Base-by-base conservation (phyloP, 2,113 vertebrate species). In the Ivindomyrus marchei region DNA sequence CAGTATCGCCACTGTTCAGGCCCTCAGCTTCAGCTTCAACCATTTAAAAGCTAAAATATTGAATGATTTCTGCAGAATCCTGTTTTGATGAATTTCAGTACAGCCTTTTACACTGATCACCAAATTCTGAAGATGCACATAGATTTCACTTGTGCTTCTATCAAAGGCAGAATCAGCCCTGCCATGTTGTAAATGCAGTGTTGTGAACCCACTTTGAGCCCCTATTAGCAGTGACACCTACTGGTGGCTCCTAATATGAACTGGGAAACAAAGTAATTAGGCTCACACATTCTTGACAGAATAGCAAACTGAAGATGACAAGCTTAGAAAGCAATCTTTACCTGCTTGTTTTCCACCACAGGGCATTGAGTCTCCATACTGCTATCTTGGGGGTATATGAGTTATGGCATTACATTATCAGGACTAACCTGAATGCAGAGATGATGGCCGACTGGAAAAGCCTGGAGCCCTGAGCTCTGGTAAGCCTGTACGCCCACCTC, bases 201-300 rank as follows among this genome's bases (percentile, higher is more conserved):
- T 0, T 36, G 4, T 5, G 85, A 21, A 39, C 13, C 50, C 27
- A 36, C 7, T 87, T 50, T 6, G 49, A 87, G 53, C 19, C 46
- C 42, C 27, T 50, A 31, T 50, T 87, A 87, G 27, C 46, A 87
- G 85, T 50, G n/a, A 50, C 85, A 87, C 49, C 85, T 87, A 87
- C 85, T 87, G 85, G 85, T 31, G 31, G 17, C 45, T 24, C 45
- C 80, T 46, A n/a, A 84, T 47, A 45, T 24, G 21, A 85, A 24
- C 83, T 85, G 39, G 39, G 80, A 47, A 85, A n/a, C 39, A 83
- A 39, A 45, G 15, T 24, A n/a, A 85, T 47, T 47, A 83, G 19
- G 17, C 42, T 45, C 17, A 31, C 62, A 31, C 62, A 70, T 31
- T 70, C 62, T 31, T 31, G 62, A 70, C 62, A 70, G 62, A 13